Base-by-base conservation (phyloP, 1,140 invertebrate genomes). In the Hermatobates lingyangjiaoensis region DNA sequence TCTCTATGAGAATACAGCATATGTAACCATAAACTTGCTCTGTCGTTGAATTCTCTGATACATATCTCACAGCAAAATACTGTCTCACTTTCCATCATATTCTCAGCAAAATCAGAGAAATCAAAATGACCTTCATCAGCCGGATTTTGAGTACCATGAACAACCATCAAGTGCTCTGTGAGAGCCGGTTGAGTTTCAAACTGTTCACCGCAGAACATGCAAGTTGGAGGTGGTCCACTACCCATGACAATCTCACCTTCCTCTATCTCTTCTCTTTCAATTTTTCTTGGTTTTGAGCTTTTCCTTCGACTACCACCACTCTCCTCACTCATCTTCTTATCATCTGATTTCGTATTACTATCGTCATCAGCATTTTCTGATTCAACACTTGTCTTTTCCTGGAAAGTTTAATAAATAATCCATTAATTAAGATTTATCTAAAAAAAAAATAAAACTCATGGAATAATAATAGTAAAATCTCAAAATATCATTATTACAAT, bases 1-100 rank as follows among this genome's bases (percentile, higher is more conserved):
- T 73, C 66, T 52, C 72, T 68, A 54, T 76, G 74, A 21, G 70
- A 71, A 14, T 72, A 66, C 14, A 71, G 61, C 56, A 76, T 70
- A 55, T 76, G 74, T 3, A 71, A 56, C 69, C 73, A 74, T 3
- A 76, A 60, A 26, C 71, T 73, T 0, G 69, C 66, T 52, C 71
- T 64, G 53, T 72, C 70, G 48, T 67, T 70, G 49, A 71, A 72
- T 50, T 72, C 70, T 15, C 71, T 62, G 4, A 67, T 65, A 56
- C 71, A 71, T 30, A 71, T 63, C 59, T 72, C 70, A 59, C 70
- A 72, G 45, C 69, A 66, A 50, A 73, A 71, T 38, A 71, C 58
- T 3, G 58, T 61, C 51, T 62, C 60, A n/a, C 55, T 48, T 57
- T 62, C 60, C 56, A 62, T 50, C 57, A 62, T 59, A 39, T 52